A percentile compares a stretch with the other conserved stretches of the same genome.
phyloP scores from a whole-genome alignment of 2,888 invertebrate species.

The Hydropsyche betteni region DNA sequence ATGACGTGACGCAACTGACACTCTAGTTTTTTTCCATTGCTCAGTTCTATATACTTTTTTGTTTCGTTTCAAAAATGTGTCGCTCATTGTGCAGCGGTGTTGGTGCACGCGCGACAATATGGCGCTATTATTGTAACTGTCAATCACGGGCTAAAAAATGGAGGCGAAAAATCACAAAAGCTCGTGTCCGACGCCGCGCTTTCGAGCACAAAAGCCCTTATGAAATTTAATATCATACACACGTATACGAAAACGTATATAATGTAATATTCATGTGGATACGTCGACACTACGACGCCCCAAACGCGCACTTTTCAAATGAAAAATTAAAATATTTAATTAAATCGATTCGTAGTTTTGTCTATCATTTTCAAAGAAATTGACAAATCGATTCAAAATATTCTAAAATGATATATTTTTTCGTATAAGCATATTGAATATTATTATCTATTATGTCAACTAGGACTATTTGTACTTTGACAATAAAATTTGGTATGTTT shows the following conservation, averaged over 20 bases:
- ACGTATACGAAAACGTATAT: not conserved
- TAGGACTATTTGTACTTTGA: too few relatives aligned
- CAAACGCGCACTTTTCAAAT: too few relatives aligned
- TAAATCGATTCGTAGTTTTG: too few relatives aligned
- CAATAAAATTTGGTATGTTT: too few relatives aligned
- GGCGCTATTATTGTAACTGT: conserved; percentile 47
- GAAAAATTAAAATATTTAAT: too few relatives aligned
- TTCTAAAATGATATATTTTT: too few relatives aligned
- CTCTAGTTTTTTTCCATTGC: conserved; percentile 21
- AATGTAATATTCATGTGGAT: too few relatives aligned
- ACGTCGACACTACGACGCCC: too few relatives aligned
- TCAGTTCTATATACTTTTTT: not conserved
- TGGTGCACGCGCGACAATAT: conserved; percentile 45
- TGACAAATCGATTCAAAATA: too few relatives aligned
- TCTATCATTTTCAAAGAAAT: too few relatives aligned
- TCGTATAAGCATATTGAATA: too few relatives aligned
- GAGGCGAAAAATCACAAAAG: conserved; percentile 39
- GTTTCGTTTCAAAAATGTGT: conserved; percentile 34
- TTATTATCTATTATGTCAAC: too few relatives aligned
- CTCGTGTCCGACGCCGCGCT: conserved; percentile 34
- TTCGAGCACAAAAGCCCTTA: conserved; percentile 17
- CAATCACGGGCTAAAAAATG: conserved; percentile 45
- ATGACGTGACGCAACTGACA: conserved; percentile 33
- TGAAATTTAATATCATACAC: conserved; percentile 29
- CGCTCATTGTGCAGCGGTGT: conserved; percentile 22